phyloP scores from a whole-genome alignment of 2,888 invertebrate genomes.

The Crematogaster levior region DNA sequence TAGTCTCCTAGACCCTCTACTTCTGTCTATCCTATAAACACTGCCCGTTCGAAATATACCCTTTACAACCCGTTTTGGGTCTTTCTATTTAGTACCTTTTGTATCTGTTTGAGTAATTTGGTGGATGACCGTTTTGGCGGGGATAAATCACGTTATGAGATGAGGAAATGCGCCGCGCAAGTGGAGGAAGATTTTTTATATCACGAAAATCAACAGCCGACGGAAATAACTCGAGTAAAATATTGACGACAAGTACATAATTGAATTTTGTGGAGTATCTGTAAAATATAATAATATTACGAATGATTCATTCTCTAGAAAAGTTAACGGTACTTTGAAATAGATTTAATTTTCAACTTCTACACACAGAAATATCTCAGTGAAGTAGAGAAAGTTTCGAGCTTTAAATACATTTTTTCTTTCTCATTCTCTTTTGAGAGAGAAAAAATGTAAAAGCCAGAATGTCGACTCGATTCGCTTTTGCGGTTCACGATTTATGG shows the following conservation, averaged over 20 bases:
- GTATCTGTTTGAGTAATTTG: slow-evolving; percentile 39
- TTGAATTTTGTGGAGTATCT: background rate
- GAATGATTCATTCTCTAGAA: background rate
- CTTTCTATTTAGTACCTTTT: too few species aligned
- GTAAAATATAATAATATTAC: slow-evolving; percentile 5
- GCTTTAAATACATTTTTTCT: background rate
- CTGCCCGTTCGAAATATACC: slow-evolving; percentile 64
- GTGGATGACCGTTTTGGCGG: background rate
- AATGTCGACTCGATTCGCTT: slow-evolving; percentile 9
- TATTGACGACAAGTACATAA: background rate
- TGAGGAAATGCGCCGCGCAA: background rate
- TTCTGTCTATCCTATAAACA: slow-evolving; percentile 69
- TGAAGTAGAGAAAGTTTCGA: background rate
- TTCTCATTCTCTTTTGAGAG: background rate
- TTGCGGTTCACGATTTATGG: slow-evolving; percentile 38
- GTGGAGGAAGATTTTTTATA: background rate
- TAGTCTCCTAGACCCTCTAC: slow-evolving; percentile 67
- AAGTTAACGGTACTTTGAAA: background rate
- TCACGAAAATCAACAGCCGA: background rate
- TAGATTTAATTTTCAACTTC: background rate
- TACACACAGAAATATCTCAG: background rate
- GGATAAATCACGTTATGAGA: slow-evolving; percentile 18
- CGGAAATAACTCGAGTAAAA: background rate
- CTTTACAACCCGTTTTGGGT: background rate
- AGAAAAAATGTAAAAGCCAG: slow-evolving; percentile 1